Evolutionary conservation across 2,113 vertebrate genomes (phyloP).

Genomic region (Campylomormyrus tamandua): DNA sequence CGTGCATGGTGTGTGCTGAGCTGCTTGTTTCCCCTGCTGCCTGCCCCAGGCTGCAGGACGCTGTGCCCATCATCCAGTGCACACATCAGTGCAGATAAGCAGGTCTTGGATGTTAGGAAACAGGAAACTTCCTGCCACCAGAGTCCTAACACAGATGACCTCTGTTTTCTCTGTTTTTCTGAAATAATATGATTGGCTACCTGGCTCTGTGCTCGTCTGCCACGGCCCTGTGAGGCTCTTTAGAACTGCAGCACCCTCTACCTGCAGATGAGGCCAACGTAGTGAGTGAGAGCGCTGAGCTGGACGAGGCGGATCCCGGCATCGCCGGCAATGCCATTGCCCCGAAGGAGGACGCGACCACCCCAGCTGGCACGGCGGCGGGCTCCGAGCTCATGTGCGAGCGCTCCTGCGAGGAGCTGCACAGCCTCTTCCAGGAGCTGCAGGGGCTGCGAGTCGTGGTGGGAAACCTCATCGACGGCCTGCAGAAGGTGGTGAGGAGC

Average conservation of each 20-base stretch:
- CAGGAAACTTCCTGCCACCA: neutral
- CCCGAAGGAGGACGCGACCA: constrained; percentile 39
- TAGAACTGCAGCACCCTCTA: neutral
- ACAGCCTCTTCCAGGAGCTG: constrained; percentile 75
- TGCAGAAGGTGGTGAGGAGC: constrained; percentile 74
- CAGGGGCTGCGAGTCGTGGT: constrained; percentile 77
- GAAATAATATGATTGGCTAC: neutral
- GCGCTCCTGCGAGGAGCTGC: constrained; percentile 82
- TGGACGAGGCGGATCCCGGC: constrained; percentile 55
- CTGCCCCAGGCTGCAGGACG: neutral
- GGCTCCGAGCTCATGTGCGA: constrained; percentile 61
- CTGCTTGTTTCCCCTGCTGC: neutral
- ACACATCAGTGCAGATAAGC: neutral
- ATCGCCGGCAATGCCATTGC: constrained; percentile 51
- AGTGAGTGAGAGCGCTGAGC: constrained; percentile 68
- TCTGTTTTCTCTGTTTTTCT: neutral
- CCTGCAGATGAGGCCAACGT: constrained; percentile 63
- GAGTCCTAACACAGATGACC: neutral
- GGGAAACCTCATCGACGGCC: constrained; percentile 72
- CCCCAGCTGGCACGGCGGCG: constrained; percentile 22
- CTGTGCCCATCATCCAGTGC: neutral
- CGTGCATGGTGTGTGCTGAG: neutral
- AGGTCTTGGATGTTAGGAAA: neutral
- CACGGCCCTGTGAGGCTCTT: neutral
- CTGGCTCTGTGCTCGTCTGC: neutral